Evolutionary conservation across 2,888 invertebrate genomes (phyloP).

Genomic region (Eledona agricola): DNA sequence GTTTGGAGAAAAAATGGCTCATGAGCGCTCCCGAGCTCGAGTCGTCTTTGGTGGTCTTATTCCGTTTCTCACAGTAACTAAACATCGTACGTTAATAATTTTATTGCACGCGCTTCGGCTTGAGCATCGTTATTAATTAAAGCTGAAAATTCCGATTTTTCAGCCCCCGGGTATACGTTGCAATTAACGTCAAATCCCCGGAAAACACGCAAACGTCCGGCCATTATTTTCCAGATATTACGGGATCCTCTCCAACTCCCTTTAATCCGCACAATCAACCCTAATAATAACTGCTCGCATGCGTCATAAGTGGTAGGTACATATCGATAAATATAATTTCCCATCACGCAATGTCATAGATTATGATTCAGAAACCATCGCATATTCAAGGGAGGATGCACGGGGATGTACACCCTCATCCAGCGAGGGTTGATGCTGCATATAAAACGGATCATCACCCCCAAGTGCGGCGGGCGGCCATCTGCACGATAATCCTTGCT

Average conservation of each 20-base stretch:
- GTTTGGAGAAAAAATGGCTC: too few relatives aligned
- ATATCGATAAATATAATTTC: conserved; percentile 55
- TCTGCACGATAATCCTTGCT: conserved; percentile 38
- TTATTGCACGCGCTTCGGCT: too few relatives aligned
- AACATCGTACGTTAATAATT: conserved; percentile 14
- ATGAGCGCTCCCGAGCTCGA: too few relatives aligned
- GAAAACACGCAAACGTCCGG: too few relatives aligned
- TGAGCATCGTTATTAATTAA: too few relatives aligned
- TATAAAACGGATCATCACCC: conserved; percentile 56
- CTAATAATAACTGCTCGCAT: conserved; percentile 38
- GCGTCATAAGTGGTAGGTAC: conserved; percentile 38
- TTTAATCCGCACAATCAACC: conserved; percentile 15
- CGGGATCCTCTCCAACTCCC: too few relatives aligned
- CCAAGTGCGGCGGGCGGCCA: conserved; percentile 41
- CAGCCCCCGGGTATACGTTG: too few relatives aligned
- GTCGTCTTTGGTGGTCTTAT: conserved; percentile 27
- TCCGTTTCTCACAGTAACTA: conserved; percentile 6
- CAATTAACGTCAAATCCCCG: too few relatives aligned
- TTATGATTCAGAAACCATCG: conserved; percentile 57
- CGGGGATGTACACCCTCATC: conserved; percentile 43
- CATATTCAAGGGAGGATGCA: conserved; percentile 50
- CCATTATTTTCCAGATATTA: too few relatives aligned
- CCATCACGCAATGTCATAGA: conserved; percentile 54
- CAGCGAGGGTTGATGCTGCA: conserved; percentile 53
- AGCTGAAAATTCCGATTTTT: too few relatives aligned